Percentiles rank a stretch among this genome's conserved stretches.
Evolutionary conservation across 2,113 vertebrate genomes (phyloP).

Genomic region (Poecilia latipinna): DNA sequence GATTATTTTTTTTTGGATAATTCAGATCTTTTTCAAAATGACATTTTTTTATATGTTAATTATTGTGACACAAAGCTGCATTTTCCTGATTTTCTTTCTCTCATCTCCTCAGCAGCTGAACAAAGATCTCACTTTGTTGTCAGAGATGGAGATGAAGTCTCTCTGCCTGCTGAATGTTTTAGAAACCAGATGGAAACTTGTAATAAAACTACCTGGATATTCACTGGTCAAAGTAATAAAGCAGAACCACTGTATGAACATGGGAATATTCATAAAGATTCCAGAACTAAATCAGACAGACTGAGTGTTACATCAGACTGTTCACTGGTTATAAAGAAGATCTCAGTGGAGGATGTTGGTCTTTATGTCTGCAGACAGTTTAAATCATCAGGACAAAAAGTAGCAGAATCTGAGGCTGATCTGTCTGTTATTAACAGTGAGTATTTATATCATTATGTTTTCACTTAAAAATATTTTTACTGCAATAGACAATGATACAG

Average conservation of each 20-base stretch:
- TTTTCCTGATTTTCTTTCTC: not conserved
- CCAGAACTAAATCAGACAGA: not conserved
- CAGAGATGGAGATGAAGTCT: not conserved
- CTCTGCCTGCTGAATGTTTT: constrained; percentile 2
- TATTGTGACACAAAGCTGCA: not conserved
- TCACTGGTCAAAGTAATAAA: accelerated
- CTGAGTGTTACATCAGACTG: constrained; percentile 29
- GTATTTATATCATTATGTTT: constrained; percentile 17
- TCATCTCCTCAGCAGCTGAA: constrained; percentile 1
- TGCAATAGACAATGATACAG: not conserved
- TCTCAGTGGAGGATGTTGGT: constrained; percentile 26
- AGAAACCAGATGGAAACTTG: not conserved
- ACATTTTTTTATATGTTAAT: not conserved
- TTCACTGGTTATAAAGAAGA: constrained; percentile 40
- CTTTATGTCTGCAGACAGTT: not conserved
- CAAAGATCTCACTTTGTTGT: too few species aligned
- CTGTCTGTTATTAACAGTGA: constrained; percentile 36
- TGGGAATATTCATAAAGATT: accelerated
- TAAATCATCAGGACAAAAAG: accelerated
- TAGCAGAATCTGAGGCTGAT: accelerated
- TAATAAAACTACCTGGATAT: accelerated
- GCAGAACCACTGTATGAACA: accelerated
- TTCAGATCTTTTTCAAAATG: too few species aligned
- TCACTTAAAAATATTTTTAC: not conserved
- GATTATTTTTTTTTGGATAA: too few species aligned